Conservation (phyloP, 2,113 vertebrate species). For the Percopsis transmontana region DNA sequence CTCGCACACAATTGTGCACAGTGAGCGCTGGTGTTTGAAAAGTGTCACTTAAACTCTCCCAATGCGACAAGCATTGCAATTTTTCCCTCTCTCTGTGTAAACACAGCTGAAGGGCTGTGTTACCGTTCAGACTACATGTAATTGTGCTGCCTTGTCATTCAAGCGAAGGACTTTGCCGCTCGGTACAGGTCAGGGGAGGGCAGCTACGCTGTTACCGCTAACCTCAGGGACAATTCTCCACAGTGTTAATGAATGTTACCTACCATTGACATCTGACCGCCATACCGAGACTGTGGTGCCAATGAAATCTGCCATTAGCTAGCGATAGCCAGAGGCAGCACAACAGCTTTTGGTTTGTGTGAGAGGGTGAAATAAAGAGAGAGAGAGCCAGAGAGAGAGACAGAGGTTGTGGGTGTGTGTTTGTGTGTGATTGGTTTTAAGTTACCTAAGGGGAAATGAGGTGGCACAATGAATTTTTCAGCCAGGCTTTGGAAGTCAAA, state of each 20-base stretch:
- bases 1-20: too few relatives aligned
- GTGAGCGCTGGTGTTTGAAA: too few relatives aligned
- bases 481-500: not conserved
- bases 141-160: conserved; percentile 35
- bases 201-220: not conserved
- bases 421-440: conserved; percentile 1
- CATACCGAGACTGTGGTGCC: conserved; percentile 27
- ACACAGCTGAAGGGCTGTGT: not conserved
- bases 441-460: conserved; percentile 21
- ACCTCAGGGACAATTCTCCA: not conserved
- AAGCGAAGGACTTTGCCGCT: not conserved
- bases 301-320: conserved; percentile 35
- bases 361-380: not conserved
- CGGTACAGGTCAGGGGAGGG: not conserved
- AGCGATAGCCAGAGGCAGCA: not conserved
- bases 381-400: not conserved
- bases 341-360: not conserved
- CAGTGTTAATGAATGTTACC: conserved; percentile 28
- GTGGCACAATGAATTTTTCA: conserved; percentile 17
- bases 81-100: not conserved
- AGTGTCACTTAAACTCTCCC: too few relatives aligned
- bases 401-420: not conserved
- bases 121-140: conserved; percentile 1
- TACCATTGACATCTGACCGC: conserved; percentile 31
- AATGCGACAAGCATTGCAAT: too few relatives aligned